phyloP scores from a whole-genome alignment of 1,140 invertebrate species.

The Mylabris phalerata region DNA sequence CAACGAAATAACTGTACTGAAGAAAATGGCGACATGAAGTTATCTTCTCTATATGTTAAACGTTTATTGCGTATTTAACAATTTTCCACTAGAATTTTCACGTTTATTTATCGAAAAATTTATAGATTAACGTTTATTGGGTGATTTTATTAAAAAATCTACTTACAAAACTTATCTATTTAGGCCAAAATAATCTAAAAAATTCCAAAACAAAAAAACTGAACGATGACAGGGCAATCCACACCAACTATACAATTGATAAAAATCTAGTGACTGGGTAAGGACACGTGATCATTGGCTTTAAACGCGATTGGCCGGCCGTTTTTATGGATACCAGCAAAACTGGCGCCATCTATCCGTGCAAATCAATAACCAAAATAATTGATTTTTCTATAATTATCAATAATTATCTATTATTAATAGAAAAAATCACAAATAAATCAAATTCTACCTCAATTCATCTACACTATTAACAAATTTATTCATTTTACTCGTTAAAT shows the following conservation, averaged over 20 bases:
- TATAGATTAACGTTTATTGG: neutral
- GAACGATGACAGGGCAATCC: constrained; percentile 23
- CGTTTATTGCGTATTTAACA: neutral
- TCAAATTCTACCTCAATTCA: no score
- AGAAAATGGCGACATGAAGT: constrained; percentile 15
- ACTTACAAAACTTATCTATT: constrained; percentile 21
- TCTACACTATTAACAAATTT: no score
- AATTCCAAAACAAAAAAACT: constrained; percentile 7
- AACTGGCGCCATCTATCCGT: neutral
- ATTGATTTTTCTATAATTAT: neutral
- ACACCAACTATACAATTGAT: constrained; percentile 15
- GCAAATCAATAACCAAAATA: no score
- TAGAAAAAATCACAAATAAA: no score
- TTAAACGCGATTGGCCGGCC: neutral
- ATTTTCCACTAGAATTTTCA: neutral
- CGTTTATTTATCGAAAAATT: neutral
- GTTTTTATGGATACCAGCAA: neutral
- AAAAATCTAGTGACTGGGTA: neutral
- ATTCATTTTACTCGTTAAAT: no score
- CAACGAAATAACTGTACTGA: constrained; percentile 5
- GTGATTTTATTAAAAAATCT: neutral
- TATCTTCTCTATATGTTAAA: neutral
- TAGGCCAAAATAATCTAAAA: constrained; percentile 17
- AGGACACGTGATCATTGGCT: neutral
- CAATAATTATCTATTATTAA: neutral